These are phyloP conservation scores for Montipora cactus DNA, from an alignment of 64 coral and sea anemone genomes.

Conservation along the genomic window DNA sequence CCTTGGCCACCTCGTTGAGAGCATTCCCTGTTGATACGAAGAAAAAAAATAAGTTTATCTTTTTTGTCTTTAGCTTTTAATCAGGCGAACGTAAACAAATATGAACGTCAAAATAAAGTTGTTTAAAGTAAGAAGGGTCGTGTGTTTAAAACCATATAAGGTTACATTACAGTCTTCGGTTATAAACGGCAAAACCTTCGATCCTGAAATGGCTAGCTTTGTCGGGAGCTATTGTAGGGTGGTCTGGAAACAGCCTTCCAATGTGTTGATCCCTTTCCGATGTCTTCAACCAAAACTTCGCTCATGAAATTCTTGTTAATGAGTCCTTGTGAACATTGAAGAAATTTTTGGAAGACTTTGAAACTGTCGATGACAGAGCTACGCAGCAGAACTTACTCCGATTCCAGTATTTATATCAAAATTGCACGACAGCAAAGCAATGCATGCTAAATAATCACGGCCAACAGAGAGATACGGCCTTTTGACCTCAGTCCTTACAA, in stretches of 20 bases:
- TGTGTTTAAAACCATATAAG: background rate
- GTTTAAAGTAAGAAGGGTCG: background rate
- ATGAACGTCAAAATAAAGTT: background rate
- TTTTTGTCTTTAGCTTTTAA: background rate
- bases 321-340: background rate
- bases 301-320: no score
- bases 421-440: background rate
- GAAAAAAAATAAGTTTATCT: background rate
- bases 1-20: background rate
- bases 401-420: background rate
- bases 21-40: background rate
- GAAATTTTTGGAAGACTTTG: background rate
- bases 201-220: no score
- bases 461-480: background rate
- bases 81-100: background rate
- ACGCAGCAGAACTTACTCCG: background rate
- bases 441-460: background rate
- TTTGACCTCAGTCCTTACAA: conserved; percentile 2
- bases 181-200: background rate
- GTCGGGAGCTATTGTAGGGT: no score
- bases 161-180: background rate
- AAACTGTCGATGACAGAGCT: background rate
- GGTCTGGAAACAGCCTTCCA: no score
- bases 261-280: no score
- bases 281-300: no score